These are phyloP conservation scores for Caenorhabditis sulstoni DNA, from an alignment of 2,888 invertebrate genomes.

Conservation along the genomic window DNA sequence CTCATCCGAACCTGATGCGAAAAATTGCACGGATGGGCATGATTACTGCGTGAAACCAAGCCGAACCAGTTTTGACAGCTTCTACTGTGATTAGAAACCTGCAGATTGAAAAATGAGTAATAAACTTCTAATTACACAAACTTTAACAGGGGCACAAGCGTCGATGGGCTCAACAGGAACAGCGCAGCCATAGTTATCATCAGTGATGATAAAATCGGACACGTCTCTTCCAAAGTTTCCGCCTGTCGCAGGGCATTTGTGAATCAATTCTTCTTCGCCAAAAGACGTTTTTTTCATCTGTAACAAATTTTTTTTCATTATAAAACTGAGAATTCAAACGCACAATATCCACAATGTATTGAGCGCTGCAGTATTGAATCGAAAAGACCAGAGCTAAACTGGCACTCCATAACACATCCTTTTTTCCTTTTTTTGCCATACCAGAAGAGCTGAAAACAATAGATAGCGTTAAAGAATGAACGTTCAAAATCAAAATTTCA, in stretches of 20 bases:
- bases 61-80: slow-evolving; percentile 68
- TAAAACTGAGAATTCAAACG: slow-evolving; percentile 3
- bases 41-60: slow-evolving; percentile 73
- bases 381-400: slow-evolving; percentile 14
- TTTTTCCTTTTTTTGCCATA: slow-evolving; percentile 17
- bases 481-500: no score
- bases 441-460: slow-evolving; percentile 11
- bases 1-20: slow-evolving; percentile 62
- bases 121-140: slow-evolving; percentile 31
- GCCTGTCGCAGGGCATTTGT: slow-evolving; percentile 77
- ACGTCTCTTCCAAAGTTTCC: slow-evolving; percentile 78
- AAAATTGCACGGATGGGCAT: slow-evolving; percentile 68
- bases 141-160: slow-evolving; percentile 72
- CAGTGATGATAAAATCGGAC: slow-evolving; percentile 63
- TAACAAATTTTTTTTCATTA: slow-evolving; percentile 26
- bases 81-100: slow-evolving; percentile 24
- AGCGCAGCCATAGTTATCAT: slow-evolving; percentile 73
- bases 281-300: slow-evolving; percentile 65
- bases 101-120: slow-evolving; percentile 5
- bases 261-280: slow-evolving; percentile 60
- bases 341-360: slow-evolving; percentile 66
- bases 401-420: slow-evolving; percentile 16
- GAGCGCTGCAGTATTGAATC: slow-evolving; percentile 36
- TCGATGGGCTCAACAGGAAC: slow-evolving; percentile 66
- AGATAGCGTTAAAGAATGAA: no score